phyloP scores from a whole-genome alignment of 1,140 invertebrate species.

The Thaumetopoea pityocampa region DNA sequence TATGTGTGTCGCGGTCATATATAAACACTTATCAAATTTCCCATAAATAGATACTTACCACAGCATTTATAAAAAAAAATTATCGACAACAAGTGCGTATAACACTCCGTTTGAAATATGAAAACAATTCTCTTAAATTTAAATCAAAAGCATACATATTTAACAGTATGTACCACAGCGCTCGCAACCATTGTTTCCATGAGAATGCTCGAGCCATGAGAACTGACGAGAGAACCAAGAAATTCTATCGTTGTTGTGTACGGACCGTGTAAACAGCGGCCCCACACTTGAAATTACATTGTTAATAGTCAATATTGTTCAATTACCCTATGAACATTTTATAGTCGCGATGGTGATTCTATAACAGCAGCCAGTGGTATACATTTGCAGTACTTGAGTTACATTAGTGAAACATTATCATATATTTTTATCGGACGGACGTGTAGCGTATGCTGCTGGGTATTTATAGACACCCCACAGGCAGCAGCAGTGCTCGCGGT shows the following conservation, averaged over 20 bases:
- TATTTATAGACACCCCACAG: constrained; percentile 64
- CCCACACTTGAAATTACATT: constrained; percentile 10
- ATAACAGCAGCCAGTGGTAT: constrained; percentile 3
- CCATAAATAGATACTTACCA: too few relatives aligned
- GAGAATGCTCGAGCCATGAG: constrained; percentile 47
- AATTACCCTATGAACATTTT: too few relatives aligned
- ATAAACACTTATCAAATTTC: too few relatives aligned
- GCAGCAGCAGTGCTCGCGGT: constrained; percentile 32
- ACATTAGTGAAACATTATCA: constrained; percentile 16
- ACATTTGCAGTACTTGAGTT: constrained; percentile 11
- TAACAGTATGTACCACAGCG: constrained; percentile 36
- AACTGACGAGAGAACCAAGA: constrained; percentile 34
- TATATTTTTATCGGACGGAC: constrained; percentile 27
- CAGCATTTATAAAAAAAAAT: too few relatives aligned
- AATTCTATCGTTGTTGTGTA: constrained; percentile 30
- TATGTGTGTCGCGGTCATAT: too few relatives aligned
- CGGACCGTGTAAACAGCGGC: constrained; percentile 18
- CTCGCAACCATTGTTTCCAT: constrained; percentile 55
- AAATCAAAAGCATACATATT: constrained; percentile 40
- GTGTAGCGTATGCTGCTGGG: constrained; percentile 29
- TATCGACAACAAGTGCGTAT: too few relatives aligned
- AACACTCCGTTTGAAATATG: constrained; percentile 5
- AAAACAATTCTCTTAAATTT: constrained; percentile 37
- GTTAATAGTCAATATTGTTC: too few relatives aligned
- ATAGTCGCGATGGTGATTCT: too few relatives aligned